Base-by-base conservation (phyloP, 2,113 vertebrate species). In the Lepus europaeus region DNA sequence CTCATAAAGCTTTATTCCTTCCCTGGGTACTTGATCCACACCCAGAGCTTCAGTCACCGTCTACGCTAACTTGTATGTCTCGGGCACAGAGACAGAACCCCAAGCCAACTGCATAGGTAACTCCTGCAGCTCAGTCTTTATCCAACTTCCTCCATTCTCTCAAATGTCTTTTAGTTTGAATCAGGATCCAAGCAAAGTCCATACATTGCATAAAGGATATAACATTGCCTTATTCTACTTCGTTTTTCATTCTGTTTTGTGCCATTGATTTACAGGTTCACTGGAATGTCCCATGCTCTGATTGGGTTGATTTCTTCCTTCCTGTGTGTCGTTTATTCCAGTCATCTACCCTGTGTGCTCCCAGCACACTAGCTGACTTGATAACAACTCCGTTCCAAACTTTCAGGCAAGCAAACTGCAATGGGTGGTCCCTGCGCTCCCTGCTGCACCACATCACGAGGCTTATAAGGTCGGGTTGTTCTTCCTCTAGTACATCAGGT, bases 21-120 rank as follows among this genome's bases (percentile, higher is more conserved):
- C 83, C 73, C 27, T 11, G 49, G 8, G 63, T 36, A 9, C 45
- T 36, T 74, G 72, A 79, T 66, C 66, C n/a, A 11, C 3, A 14
- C 33, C 27, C 73, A 25, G 33, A 66, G 36, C 29, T 12, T 39
- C 56, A 25, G 29, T 69, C 17, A 16, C 74, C 19, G 2, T 20
- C 39, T 72, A 7, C 0, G 14, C 29, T 20, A 6, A 9, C 36
- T 33, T 22, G 29, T 1, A 3, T 1, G 64, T 19, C 2, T 45
- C n/a, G 0, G 13, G 39, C 70, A 12, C 84, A 36, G 83, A 73
- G 72, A 11, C 8, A 33, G 9, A 23, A 61, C 14, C 25, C 36
- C 16, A 5, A 70, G 29, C 45, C 39, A 36, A 1, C 14, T 27
- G 68, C 14, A 8, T 5, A 1, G 10, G 31, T 20, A 22, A 22